These are phyloP conservation scores for Chrosomus eos DNA, from an alignment of 2,797 vertebrate genomes.

Conservation along the genomic window DNA sequence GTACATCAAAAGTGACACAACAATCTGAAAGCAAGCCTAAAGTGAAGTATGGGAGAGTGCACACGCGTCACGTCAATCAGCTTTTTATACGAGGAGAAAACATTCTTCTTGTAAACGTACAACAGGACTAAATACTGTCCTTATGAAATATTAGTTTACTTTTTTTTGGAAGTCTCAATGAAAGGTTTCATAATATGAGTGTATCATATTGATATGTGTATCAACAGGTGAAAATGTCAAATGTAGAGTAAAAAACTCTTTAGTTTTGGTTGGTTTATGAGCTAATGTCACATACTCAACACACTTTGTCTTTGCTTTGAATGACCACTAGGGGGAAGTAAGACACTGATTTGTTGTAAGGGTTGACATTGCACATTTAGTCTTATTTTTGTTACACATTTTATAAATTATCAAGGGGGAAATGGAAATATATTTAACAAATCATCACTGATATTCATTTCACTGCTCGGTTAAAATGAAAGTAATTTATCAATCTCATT, in stretches of 20 bases:
- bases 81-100: slow-evolving; percentile 97
- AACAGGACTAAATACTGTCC: slow-evolving; percentile 1
- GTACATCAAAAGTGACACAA: slow-evolving; percentile 30
- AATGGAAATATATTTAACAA: not conserved
- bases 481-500: slow-evolving; percentile 1
- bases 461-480: not conserved
- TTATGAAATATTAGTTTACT: not conserved
- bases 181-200: slow-evolving; percentile 39
- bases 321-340: slow-evolving; percentile 76
- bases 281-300: not conserved
- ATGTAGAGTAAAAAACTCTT: not conserved
- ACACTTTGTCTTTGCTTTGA: not conserved
- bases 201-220: slow-evolving; percentile 80
- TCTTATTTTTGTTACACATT: not conserved
- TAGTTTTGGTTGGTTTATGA: not conserved
- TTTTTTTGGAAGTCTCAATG: not conserved
- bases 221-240: slow-evolving; percentile 56
- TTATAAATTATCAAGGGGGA: not conserved
- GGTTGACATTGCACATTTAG: not conserved
- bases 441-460: not conserved
- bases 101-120: slow-evolving; percentile 88
- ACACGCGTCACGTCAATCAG: slow-evolving; percentile 93
- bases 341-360: slow-evolving; percentile 53
- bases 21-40: slow-evolving; percentile 72
- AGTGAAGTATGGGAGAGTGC: slow-evolving; percentile 88